Conservation (phyloP, 1,140 invertebrate species). For the Venturia canescens region DNA sequence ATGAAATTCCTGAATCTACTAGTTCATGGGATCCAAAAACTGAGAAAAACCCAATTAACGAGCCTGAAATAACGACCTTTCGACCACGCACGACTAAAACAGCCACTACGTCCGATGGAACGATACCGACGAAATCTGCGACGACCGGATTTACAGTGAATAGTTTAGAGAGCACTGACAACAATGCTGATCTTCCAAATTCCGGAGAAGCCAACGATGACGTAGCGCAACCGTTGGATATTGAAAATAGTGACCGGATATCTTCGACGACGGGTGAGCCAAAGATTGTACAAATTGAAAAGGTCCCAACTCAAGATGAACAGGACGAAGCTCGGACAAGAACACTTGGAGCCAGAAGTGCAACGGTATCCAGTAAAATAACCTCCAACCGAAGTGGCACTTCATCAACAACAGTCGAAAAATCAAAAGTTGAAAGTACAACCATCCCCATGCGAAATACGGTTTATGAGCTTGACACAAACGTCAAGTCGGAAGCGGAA, state of each 20-base stretch:
- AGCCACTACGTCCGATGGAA: background rate
- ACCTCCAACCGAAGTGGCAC: background rate
- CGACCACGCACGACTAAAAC: background rate
- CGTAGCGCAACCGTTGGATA: conserved; percentile 32
- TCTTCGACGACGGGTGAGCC: background rate
- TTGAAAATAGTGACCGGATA: conserved; percentile 14
- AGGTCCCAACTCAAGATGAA: background rate
- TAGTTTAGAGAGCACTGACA: background rate
- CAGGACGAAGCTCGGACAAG: background rate
- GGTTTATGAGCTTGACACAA: background rate
- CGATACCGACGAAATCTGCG: background rate
- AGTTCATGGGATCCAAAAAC: background rate
- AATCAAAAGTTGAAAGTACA: background rate
- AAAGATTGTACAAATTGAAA: background rate
- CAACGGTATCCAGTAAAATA: background rate
- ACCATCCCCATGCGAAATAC: background rate
- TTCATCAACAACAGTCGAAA: too few relatives aligned
- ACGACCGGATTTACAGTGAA: background rate
- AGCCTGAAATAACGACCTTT: conserved; percentile 30
- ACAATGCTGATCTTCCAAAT: background rate
- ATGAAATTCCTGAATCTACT: conserved; percentile 6
- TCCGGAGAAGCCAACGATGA: background rate
- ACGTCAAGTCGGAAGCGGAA: background rate
- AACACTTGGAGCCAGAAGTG: background rate
- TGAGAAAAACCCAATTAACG: background rate